Evolutionary conservation across 2,797 vertebrate species (phyloP).

Genomic region (Malurus leucopterus): DNA sequence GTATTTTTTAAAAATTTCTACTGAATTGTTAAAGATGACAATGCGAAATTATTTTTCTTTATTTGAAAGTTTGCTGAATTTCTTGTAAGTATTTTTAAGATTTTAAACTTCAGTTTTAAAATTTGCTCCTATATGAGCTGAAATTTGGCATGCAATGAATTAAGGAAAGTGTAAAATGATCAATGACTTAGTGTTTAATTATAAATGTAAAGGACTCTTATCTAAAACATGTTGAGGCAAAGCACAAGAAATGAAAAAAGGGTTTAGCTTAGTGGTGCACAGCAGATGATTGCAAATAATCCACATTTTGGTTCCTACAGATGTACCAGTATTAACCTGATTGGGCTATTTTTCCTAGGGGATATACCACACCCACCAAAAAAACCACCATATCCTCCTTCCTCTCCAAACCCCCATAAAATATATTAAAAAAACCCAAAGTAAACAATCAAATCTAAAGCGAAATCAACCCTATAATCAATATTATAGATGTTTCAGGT

Average conservation of each 20-base stretch:
- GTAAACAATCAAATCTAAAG: not conserved
- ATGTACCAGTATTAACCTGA: rapidly evolving
- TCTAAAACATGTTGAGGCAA: not conserved
- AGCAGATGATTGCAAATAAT: not conserved
- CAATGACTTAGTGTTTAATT: not conserved
- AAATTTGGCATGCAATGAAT: not conserved
- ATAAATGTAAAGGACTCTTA: not conserved
- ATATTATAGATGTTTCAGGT: not conserved
- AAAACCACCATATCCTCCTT: rapidly evolving
- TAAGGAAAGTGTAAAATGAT: not conserved
- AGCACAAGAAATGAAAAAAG: not conserved
- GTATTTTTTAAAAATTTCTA: not conserved
- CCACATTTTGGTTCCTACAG: not conserved
- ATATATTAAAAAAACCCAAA: rapidly evolving
- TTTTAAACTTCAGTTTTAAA: not conserved
- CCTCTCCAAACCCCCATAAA: rapidly evolving
- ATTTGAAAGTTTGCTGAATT: not conserved
- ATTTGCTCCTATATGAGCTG: not conserved
- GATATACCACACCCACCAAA: rapidly evolving
- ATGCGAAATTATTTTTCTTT: not conserved
- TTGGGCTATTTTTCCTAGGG: not conserved
- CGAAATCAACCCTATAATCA: not conserved
- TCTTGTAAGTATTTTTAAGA: not conserved
- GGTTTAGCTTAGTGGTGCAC: not conserved
- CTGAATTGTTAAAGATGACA: not conserved